phyloP scores from a whole-genome alignment of 2,113 vertebrate species.

The Upupa epops region DNA sequence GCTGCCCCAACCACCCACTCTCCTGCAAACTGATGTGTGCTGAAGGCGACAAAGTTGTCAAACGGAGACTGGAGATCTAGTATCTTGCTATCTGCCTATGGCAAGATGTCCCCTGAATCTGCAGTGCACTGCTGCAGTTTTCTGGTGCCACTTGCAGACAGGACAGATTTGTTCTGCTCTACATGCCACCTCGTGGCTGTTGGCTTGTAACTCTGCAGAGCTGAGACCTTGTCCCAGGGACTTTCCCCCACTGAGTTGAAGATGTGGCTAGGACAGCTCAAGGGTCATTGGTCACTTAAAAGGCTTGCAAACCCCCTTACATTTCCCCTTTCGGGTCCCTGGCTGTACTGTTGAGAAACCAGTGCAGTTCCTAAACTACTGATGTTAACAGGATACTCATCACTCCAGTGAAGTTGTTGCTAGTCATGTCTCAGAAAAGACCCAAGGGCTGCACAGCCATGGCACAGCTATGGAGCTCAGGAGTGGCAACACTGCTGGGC shows the following conservation, averaged over 20 bases:
- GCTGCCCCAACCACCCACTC: not conserved
- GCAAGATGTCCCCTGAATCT: not conserved
- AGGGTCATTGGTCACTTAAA: not conserved
- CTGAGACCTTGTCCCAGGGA: not conserved
- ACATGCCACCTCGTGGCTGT: not conserved
- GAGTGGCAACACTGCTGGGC: not conserved
- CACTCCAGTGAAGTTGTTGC: not conserved
- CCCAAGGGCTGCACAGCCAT: not conserved
- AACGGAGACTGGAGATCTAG: not conserved
- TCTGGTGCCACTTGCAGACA: accelerated
- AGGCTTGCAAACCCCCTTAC: not conserved
- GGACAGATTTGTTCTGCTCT: not conserved
- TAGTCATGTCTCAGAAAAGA: not conserved
- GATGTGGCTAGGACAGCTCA: not conserved
- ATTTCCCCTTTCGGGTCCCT: not conserved
- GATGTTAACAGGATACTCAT: not conserved
- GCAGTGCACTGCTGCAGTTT: not conserved
- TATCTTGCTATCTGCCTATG: not conserved
- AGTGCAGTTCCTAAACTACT: not conserved
- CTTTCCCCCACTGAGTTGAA: not conserved
- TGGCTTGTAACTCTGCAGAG: not conserved
- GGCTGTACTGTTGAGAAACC: not conserved
- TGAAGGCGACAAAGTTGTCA: not conserved
- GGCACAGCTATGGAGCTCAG: accelerated
- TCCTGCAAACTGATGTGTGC: not conserved